These are phyloP conservation scores for Paratrypauchen microcephalus DNA, from an alignment of 2,797 vertebrate species.

Conservation along the genomic window DNA sequence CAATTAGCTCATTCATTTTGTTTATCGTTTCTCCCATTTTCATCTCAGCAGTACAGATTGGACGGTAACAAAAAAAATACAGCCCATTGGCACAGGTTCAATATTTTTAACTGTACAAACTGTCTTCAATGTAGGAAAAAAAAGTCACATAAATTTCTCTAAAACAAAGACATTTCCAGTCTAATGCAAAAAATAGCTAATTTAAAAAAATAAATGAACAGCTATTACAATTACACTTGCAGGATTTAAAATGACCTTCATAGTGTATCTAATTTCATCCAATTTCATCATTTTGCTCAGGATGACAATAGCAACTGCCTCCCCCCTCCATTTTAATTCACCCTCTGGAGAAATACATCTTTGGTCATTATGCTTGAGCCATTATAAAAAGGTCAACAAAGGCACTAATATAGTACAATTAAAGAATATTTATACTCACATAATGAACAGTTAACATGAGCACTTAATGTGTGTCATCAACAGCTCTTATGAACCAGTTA, in stretches of 20 bases:
- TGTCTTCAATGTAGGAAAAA: conserved; percentile 15
- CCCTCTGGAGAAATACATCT: not conserved
- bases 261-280: not conserved
- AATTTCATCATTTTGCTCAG: conserved; percentile 16
- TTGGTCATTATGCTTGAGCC: conserved; percentile 6
- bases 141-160: conserved; percentile 7
- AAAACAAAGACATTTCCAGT: not conserved
- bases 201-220: not conserved
- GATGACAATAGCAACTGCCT: not conserved
- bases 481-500: conserved; percentile 45
- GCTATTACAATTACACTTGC: not conserved
- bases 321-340: not conserved
- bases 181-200: not conserved
- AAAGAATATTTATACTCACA: not conserved
- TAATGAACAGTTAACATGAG: not conserved
- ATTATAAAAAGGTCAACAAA: conserved; percentile 37
- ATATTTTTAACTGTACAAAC: conserved; percentile 7
- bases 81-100: conserved; percentile 49
- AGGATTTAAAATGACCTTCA: conserved; percentile 2
- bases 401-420: conserved; percentile 7
- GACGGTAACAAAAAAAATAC: conserved; percentile 34
- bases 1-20: conserved; percentile 7
- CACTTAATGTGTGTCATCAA: conserved; percentile 19
- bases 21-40: conserved; percentile 58
- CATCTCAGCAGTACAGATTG: conserved; percentile 34